phyloP scores from a whole-genome alignment of 2,113 vertebrate genomes.

The Eurystomus gularis region DNA sequence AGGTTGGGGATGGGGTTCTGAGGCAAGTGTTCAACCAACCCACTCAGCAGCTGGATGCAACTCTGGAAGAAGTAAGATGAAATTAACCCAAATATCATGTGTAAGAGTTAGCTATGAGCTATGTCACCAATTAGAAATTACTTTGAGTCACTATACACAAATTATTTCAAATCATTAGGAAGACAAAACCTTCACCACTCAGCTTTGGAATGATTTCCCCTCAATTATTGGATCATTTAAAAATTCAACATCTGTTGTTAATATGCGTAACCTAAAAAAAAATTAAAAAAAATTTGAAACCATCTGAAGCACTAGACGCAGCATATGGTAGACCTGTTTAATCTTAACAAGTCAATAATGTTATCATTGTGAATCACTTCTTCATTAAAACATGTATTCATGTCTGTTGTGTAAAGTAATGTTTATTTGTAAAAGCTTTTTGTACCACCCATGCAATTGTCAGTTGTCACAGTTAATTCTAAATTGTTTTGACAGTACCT shows the following conservation, averaged over 20 bases:
- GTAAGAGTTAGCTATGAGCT: background rate
- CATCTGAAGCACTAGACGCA: constrained; percentile 22
- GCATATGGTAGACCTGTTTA: constrained; percentile 8
- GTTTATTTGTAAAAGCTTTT: background rate
- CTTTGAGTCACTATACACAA: background rate
- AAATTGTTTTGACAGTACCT: background rate
- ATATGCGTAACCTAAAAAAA: background rate
- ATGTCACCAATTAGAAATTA: background rate
- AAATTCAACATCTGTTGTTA: background rate
- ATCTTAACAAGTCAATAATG: constrained; percentile 10
- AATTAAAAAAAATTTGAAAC: background rate
- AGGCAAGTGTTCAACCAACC: background rate
- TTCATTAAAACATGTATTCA: constrained; percentile 6
- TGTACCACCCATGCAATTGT: background rate
- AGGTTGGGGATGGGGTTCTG: background rate
- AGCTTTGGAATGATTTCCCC: background rate
- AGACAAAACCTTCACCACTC: background rate
- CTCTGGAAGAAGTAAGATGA: background rate
- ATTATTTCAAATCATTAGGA: background rate
- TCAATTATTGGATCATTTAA: background rate
- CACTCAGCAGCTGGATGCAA: background rate
- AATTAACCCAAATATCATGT: background rate
- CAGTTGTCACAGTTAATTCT: background rate
- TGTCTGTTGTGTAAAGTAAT: background rate
- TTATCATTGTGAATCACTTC: background rate